phyloP scores from a whole-genome alignment of 2,113 vertebrate genomes.

The Picathartes gymnocephalus region DNA sequence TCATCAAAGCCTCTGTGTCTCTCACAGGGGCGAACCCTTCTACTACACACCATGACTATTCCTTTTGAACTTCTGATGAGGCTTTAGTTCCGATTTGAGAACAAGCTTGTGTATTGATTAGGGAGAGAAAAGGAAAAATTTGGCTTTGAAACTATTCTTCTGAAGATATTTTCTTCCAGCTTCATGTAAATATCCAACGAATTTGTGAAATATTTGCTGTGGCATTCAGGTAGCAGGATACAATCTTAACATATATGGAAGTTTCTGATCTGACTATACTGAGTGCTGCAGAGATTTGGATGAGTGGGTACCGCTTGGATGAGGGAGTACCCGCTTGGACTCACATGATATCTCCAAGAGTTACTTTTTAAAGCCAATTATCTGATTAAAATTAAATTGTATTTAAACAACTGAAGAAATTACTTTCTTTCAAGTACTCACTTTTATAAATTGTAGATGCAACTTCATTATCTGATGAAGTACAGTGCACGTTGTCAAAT shows the following conservation, averaged over 20 bases:
- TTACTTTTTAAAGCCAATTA: not conserved
- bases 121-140: not conserved
- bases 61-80: constrained; percentile 1
- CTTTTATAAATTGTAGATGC: not conserved
- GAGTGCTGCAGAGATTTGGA: not conserved
- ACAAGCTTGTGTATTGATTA: constrained; percentile 13
- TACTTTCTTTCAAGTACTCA: not conserved
- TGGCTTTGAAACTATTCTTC: constrained; percentile 29
- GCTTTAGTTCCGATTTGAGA: constrained; percentile 5
- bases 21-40: not conserved
- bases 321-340: not conserved
- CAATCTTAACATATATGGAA: not conserved
- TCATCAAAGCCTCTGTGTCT: not conserved
- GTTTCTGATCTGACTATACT: not conserved
- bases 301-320: not conserved
- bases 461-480: not conserved
- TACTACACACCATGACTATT: not conserved
- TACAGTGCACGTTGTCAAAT: not conserved
- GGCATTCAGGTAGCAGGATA: not conserved
- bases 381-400: not conserved
- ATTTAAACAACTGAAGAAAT: not conserved
- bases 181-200: not conserved
- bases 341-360: not conserved
- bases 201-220: not conserved
- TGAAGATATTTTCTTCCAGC: not conserved